phyloP scores from a whole-genome alignment of 2,797 vertebrate species.

The Artibeus lituratus region DNA sequence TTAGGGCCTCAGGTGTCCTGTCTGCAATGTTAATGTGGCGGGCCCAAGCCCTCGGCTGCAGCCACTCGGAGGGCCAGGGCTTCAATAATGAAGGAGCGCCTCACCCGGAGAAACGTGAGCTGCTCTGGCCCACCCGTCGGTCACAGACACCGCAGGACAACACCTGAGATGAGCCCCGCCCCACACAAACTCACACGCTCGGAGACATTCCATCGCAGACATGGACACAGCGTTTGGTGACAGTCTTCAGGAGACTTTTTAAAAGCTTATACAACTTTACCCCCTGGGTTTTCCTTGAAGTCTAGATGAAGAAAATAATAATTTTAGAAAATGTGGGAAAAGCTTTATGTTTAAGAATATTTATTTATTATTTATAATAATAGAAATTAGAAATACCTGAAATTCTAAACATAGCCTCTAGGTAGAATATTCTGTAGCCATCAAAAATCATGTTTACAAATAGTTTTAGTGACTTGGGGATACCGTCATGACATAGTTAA shows the following conservation, averaged over 20 bases:
- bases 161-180: neutral
- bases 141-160: neutral
- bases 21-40: slow-evolving; percentile 39
- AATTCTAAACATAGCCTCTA: slow-evolving; percentile 5
- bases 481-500: neutral
- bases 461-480: neutral
- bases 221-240: accelerated
- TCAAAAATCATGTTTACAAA: slow-evolving; percentile 8
- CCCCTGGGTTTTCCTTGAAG: neutral
- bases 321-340: neutral
- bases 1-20: slow-evolving; percentile 63
- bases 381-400: neutral
- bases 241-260: neutral
- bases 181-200: neutral
- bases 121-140: neutral
- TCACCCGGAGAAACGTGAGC: neutral
- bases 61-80: neutral
- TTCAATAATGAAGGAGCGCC: slow-evolving; percentile 41
- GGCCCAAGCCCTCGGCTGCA: neutral
- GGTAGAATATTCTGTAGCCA: neutral
- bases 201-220: accelerated
- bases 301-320: neutral
- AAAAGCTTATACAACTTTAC: neutral
- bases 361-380: slow-evolving; percentile 7
- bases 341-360: slow-evolving; percentile 5